A percentile compares a stretch with the other conserved stretches of the same genome.
phyloP scores from a whole-genome alignment of 2,888 invertebrate genomes.

The Nephrotoma flavescens region DNA sequence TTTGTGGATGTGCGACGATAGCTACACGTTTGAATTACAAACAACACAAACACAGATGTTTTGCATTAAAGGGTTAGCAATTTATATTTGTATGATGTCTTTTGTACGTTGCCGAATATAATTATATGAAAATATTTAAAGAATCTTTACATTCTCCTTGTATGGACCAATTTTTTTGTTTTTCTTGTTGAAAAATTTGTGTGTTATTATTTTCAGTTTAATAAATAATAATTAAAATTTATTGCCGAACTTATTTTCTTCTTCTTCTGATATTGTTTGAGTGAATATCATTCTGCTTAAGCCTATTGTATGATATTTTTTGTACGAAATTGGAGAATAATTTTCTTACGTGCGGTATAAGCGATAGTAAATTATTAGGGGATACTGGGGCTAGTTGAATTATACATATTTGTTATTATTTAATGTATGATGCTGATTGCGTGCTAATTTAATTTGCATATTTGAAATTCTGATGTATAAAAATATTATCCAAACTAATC shows the following conservation, averaged over 20 bases:
- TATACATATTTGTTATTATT: no score
- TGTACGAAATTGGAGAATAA: background rate
- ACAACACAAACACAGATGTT: background rate
- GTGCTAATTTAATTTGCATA: no score
- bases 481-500: no score
- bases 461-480: no score
- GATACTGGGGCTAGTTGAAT: no score
- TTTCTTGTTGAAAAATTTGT: background rate
- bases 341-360: background rate
- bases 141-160: background rate
- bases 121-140: background rate
- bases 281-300: background rate
- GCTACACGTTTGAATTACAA: background rate
- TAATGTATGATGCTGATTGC: no score
- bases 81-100: background rate
- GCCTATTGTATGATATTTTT: background rate
- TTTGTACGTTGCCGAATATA: background rate
- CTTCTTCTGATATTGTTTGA: background rate
- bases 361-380: no score
- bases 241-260: background rate
- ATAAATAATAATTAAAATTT: background rate
- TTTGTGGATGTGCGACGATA: background rate
- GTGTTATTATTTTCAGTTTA: background rate
- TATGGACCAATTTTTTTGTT: background rate
- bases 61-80: background rate